Conservation (phyloP, 2,113 vertebrate genomes). For the Eurystomus gularis region DNA sequence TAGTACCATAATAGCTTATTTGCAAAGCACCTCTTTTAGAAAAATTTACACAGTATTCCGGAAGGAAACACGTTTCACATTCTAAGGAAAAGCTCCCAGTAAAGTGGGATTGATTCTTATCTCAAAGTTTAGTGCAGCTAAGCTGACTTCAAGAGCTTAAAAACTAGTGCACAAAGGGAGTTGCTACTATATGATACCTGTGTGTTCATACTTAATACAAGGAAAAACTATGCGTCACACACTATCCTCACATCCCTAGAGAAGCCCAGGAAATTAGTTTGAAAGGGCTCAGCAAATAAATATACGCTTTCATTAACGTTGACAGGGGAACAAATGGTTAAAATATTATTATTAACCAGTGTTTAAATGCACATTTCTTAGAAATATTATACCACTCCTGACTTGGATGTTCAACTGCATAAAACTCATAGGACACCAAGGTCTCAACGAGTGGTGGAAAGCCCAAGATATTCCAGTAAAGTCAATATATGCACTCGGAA, state of each 20-base stretch:
- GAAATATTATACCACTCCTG: not conserved
- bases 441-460: not conserved
- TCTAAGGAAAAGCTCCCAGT: not conserved
- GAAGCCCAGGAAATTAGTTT: not conserved
- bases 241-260: not conserved
- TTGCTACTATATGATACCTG: not conserved
- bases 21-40: conserved; percentile 59
- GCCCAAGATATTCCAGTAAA: not conserved
- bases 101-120: not conserved
- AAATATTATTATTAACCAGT: not conserved
- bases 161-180: not conserved
- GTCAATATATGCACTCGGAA: not conserved
- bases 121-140: not conserved
- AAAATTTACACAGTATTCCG: not conserved
- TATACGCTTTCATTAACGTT: not conserved
- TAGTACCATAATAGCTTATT: conserved; percentile 69
- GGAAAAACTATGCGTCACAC: not conserved
- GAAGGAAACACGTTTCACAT: conserved; percentile 19
- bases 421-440: not conserved
- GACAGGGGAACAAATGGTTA: not conserved
- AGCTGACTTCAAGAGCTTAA: not conserved
- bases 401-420: not conserved
- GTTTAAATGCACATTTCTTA: not conserved
- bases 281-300: not conserved
- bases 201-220: not conserved